Percentiles rank a stretch among this genome's conserved stretches.
These are phyloP conservation scores for Amphiprion ocellaris DNA, from an alignment of 2,113 vertebrate species.

Conservation along the genomic window DNA sequence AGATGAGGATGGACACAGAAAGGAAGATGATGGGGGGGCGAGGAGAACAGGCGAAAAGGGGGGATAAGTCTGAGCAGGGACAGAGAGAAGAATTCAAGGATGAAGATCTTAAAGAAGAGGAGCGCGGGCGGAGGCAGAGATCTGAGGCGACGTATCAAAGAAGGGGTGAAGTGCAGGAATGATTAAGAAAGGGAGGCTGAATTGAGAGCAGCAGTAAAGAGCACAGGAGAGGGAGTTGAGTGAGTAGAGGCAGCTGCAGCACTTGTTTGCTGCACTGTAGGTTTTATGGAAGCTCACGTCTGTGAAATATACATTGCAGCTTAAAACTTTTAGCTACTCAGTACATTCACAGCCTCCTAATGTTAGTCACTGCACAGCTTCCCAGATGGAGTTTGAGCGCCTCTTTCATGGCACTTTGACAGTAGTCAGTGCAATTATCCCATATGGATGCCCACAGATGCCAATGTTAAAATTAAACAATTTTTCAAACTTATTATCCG, in stretches of 20 bases:
- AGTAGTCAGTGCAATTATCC: not conserved
- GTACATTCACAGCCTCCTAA: constrained; percentile 6
- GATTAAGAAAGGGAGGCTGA: constrained; percentile 65
- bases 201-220: constrained; percentile 55
- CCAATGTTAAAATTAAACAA: not conserved
- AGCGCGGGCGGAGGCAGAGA: constrained; percentile 60
- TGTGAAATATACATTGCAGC: constrained; percentile 7
- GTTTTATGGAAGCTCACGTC: constrained; percentile 3
- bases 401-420: not conserved
- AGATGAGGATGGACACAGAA: constrained; percentile 51
- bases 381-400: not conserved
- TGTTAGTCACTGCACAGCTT: not conserved
- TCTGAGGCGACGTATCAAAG: constrained; percentile 69
- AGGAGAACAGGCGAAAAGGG: constrained; percentile 18
- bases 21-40: not conserved
- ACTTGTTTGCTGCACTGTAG: constrained; percentile 28
- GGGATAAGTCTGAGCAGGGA: constrained; percentile 34
- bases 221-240: constrained; percentile 22
- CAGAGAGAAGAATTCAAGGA: constrained; percentile 37
- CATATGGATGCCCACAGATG: not conserved
- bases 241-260: constrained; percentile 27
- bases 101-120: constrained; percentile 58
- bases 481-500: not conserved
- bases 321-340: constrained; percentile 23
- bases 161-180: constrained; percentile 58